These are phyloP conservation scores for Festucalex cinctus DNA, from an alignment of 2,113 vertebrate species.

Conservation along the genomic window DNA sequence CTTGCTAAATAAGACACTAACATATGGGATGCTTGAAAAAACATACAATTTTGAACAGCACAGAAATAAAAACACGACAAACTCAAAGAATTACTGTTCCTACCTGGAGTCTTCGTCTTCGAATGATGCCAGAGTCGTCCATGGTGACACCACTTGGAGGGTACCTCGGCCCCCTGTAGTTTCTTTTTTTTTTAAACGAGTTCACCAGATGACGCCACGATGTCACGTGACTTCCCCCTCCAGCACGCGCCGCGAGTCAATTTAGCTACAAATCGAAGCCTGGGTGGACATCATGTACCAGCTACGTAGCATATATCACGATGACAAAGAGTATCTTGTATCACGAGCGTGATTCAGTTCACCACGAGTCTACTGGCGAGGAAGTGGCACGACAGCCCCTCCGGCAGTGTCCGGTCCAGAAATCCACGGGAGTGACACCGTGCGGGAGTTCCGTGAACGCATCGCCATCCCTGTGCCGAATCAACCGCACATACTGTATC, in stretches of 20 bases:
- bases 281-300: neutral
- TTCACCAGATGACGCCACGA: constrained; percentile 11
- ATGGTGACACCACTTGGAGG: constrained; percentile 50
- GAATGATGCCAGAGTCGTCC: constrained; percentile 77
- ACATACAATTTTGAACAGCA: too few relatives aligned
- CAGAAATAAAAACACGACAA: too few relatives aligned
- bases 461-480: neutral
- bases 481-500: neutral
- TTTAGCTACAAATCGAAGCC: neutral
- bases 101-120: constrained; percentile 74
- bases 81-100: constrained; percentile 26
- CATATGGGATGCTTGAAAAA: too few relatives aligned
- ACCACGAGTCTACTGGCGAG: neutral
- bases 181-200: neutral
- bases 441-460: neutral
- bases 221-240: constrained; percentile 43
- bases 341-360: too few relatives aligned
- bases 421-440: constrained; percentile 3
- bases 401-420: constrained; percentile 10
- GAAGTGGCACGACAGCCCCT: neutral
- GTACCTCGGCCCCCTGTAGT: constrained; percentile 34
- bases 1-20: too few relatives aligned
- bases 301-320: neutral
- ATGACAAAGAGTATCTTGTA: neutral
- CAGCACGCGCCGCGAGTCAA: constrained; percentile 3